phyloP scores from a whole-genome alignment of 2,113 vertebrate genomes.

The Cepphus grylle region DNA sequence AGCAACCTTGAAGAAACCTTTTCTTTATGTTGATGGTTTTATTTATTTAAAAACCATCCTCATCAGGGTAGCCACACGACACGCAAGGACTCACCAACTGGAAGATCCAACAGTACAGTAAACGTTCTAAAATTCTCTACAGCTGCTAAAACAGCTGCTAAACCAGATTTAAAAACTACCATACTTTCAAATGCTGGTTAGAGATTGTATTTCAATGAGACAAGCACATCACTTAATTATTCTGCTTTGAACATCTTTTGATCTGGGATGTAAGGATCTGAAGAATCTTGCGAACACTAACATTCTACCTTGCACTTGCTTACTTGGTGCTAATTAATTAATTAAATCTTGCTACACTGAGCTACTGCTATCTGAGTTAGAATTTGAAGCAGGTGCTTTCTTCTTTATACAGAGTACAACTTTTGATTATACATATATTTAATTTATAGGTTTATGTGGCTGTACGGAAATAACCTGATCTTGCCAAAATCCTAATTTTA shows the following conservation, averaged over 20 bases:
- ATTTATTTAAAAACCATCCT: not conserved
- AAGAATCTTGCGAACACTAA: not conserved
- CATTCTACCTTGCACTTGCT: not conserved
- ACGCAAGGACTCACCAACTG: not conserved
- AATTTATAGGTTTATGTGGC: not conserved
- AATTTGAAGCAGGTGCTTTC: not conserved
- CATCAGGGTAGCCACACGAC: not conserved
- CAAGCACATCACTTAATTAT: not conserved
- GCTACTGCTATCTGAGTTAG: not conserved
- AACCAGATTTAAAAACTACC: not conserved
- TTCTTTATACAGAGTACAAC: not conserved
- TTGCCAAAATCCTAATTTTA: not conserved
- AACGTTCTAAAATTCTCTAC: not conserved
- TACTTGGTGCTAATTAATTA: not conserved
- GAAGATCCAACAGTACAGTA: not conserved
- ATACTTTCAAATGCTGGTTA: not conserved
- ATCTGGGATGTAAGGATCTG: not conserved
- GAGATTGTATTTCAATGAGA: not conserved
- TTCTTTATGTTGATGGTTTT: conserved; percentile 4
- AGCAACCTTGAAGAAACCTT: conserved; percentile 33
- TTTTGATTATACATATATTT: not conserved
- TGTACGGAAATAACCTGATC: not conserved
- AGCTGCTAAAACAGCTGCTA: not conserved
- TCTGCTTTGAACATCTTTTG: not conserved
- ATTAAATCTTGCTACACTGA: not conserved